Percentiles rank a stretch among this genome's conserved stretches.
Conservation (phyloP, 2,888 invertebrate species). For the Tridacna gigas region DNA sequence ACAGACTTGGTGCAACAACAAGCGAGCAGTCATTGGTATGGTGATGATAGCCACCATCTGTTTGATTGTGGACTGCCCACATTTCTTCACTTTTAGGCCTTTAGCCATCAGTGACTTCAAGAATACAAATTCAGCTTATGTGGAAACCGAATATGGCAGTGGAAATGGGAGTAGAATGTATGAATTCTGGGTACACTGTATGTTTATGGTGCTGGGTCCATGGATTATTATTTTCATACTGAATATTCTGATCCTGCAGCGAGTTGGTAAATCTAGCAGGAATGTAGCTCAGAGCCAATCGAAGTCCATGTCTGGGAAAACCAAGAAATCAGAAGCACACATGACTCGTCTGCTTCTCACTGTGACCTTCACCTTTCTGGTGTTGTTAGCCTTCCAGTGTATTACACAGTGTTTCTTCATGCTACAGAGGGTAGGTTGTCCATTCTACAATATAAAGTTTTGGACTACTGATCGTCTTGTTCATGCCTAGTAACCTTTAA, state of each 20-base stretch:
- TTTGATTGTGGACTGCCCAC: constrained; percentile 69
- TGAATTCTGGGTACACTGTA: constrained; percentile 79
- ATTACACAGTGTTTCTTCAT: constrained; percentile 75
- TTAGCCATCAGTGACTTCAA: constrained; percentile 24
- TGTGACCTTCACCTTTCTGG: constrained; percentile 76
- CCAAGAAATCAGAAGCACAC: constrained; percentile 67
- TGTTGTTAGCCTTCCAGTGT: constrained; percentile 72
- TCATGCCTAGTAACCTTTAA: background rate
- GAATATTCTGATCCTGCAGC: constrained; percentile 69
- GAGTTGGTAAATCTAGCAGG: constrained; percentile 64
- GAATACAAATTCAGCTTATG: constrained; percentile 46
- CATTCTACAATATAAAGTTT: background rate
- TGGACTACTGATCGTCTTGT: background rate
- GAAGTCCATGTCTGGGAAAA: constrained; percentile 2
- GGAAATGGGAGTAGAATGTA: constrained; percentile 66
- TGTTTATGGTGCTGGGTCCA: constrained; percentile 73
- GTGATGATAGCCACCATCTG: constrained; percentile 62
- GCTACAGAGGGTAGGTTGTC: constrained; percentile 43
- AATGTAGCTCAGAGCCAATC: background rate
- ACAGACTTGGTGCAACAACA: constrained; percentile 70
- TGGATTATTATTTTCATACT: constrained; percentile 72
- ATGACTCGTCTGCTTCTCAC: constrained; percentile 71
- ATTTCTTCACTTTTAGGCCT: constrained; percentile 70
- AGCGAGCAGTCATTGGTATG: constrained; percentile 63
- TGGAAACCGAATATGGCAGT: constrained; percentile 62